phyloP scores from a whole-genome alignment of 2,113 vertebrate genomes.

The Rhinopithecus roxellana region DNA sequence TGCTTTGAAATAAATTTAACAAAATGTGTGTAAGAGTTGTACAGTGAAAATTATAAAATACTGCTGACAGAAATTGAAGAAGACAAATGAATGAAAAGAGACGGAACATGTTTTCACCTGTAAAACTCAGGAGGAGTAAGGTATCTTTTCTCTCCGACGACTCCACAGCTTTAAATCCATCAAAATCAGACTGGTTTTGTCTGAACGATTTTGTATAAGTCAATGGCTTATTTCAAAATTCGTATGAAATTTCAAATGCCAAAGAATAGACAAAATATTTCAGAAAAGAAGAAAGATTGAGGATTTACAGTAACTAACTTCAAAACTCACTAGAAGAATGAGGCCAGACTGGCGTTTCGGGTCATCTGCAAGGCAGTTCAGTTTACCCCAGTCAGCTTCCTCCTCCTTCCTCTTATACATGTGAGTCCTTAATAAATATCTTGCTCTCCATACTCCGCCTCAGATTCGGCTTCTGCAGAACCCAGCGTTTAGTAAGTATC shows the following conservation, averaged over 20 bases:
- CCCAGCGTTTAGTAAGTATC: neutral
- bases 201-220: too few relatives aligned
- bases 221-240: neutral
- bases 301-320: neutral
- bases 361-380: rapidly evolving
- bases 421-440: neutral
- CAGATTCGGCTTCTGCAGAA: neutral
- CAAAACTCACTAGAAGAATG: neutral
- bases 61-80: neutral
- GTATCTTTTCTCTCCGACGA: too few relatives aligned
- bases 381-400: rapidly evolving
- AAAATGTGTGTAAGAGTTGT: neutral
- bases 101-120: neutral
- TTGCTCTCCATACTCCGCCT: neutral
- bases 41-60: neutral
- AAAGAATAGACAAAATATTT: neutral
- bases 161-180: neutral
- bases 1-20: neutral
- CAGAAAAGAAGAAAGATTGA: neutral
- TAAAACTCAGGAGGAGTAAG: neutral
- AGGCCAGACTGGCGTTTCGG: neutral
- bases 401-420: neutral
- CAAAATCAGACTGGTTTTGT: neutral
- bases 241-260: neutral
- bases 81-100: neutral